A percentile compares a stretch with the other conserved stretches of the same genome.
phyloP scores from a whole-genome alignment of 2,888 invertebrate species.

The Saturnia pavonia region DNA sequence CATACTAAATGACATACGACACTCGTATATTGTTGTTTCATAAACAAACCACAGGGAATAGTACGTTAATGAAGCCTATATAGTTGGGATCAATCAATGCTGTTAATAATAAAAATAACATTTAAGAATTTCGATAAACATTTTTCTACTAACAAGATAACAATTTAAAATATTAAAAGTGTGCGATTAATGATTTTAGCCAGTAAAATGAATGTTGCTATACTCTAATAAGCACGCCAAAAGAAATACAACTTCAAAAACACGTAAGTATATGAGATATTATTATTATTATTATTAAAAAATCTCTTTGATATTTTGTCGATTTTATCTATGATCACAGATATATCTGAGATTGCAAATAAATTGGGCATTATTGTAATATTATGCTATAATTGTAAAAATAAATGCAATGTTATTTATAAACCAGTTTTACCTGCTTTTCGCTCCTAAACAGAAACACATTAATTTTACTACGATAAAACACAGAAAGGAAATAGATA shows the following conservation, averaged over 20 bases:
- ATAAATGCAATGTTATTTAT: neutral
- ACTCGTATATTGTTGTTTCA: slow-evolving; percentile 18
- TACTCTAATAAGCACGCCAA: no score
- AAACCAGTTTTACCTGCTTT: no score
- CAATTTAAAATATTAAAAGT: no score
- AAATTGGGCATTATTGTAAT: no score
- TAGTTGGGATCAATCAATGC: neutral
- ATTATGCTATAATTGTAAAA: slow-evolving; percentile 29
- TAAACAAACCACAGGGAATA: slow-evolving; percentile 20
- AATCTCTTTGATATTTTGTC: no score
- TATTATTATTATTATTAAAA: no score
- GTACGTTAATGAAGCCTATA: neutral
- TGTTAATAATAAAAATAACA: neutral
- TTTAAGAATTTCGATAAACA: neutral
- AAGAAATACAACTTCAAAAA: no score
- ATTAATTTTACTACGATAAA: slow-evolving; percentile 33
- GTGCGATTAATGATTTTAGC: no score
- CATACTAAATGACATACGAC: slow-evolving; percentile 27
- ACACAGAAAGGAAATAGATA: slow-evolving; percentile 43
- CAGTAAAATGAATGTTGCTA: no score
- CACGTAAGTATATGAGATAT: no score
- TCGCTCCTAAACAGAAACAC: slow-evolving; percentile 38
- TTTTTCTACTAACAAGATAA: no score
- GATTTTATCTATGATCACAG: no score
- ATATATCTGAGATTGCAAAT: slow-evolving; percentile 23